Conservation (phyloP, 1,140 invertebrate genomes). For the Cataglyphis hispanica region DNA sequence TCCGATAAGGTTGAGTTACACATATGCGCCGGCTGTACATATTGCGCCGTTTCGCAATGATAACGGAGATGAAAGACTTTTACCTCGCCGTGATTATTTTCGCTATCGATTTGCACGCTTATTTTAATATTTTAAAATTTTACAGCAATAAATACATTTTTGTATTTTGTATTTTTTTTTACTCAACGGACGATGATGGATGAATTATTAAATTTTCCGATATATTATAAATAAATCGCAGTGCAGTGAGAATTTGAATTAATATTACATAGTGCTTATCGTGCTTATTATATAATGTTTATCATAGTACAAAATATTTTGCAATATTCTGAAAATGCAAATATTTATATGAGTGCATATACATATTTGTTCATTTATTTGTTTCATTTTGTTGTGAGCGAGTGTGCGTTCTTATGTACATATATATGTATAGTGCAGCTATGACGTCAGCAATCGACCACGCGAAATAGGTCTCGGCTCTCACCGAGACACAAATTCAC, state of each 20-base stretch:
- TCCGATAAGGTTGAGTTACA: conserved; percentile 50
- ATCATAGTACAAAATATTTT: background rate
- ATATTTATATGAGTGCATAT: conserved; percentile 8
- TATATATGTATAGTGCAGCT: conserved; percentile 5
- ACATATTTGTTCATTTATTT: conserved; percentile 20
- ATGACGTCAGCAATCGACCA: conserved; percentile 61
- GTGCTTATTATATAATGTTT: background rate
- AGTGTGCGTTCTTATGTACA: background rate
- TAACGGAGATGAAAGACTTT: conserved; percentile 8
- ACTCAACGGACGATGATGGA: too few relatives aligned
- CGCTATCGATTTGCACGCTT: background rate
- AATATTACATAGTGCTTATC: background rate
- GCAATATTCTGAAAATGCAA: conserved; percentile 39
- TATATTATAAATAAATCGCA: conserved; percentile 2
- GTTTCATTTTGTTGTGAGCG: background rate
- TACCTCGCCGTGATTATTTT: background rate
- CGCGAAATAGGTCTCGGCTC: conserved; percentile 57
- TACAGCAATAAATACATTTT: background rate
- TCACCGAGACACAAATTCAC: conserved; percentile 59
- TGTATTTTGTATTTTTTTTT: background rate
- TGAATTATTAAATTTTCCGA: conserved; percentile 21
- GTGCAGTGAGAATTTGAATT: background rate
- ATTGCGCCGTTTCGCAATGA: background rate
- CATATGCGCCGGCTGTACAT: background rate
- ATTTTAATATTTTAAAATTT: conserved; percentile 30